Evolutionary conservation across 2,888 invertebrate species (phyloP).

Genomic region (Coelopa pilipes): DNA sequence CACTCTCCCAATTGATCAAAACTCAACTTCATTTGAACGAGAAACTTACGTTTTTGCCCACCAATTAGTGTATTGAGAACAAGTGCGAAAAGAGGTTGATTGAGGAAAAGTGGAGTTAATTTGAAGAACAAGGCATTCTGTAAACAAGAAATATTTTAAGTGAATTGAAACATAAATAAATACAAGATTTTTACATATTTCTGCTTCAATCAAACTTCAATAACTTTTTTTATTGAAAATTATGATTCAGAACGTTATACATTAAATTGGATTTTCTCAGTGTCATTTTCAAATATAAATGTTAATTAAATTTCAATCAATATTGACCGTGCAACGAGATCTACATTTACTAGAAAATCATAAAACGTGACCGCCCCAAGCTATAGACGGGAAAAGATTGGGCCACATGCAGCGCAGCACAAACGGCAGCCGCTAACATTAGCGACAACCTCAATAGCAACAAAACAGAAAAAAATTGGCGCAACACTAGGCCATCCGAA

Average conservation of each 20-base stretch:
- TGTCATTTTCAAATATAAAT: neutral
- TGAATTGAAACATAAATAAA: conserved; percentile 33
- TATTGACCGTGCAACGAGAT: neutral
- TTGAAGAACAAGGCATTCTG: neutral
- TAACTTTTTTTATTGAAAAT: no score
- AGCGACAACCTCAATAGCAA: neutral
- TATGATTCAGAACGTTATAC: no score
- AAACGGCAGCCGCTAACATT: no score
- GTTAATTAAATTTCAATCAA: conserved; percentile 2
- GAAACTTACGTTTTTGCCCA: conserved; percentile 88
- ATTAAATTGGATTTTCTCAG: no score
- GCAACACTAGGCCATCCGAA: neutral
- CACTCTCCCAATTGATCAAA: conserved; percentile 94
- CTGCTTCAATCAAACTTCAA: conserved; percentile 32
- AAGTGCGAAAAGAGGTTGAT: conserved; percentile 20
- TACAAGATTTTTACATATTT: conserved; percentile 33
- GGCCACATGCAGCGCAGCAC: neutral
- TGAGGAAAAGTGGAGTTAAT: neutral
- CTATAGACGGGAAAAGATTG: conserved; percentile 14
- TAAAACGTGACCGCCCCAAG: conserved; percentile 24
- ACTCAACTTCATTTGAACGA: conserved; percentile 97
- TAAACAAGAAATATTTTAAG: conserved; percentile 14
- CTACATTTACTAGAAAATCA: neutral
- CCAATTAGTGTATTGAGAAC: conserved; percentile 68
- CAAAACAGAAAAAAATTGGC: neutral